Base-by-base conservation (phyloP, 1,140 invertebrate genomes). In the Nasonia longicornis region DNA sequence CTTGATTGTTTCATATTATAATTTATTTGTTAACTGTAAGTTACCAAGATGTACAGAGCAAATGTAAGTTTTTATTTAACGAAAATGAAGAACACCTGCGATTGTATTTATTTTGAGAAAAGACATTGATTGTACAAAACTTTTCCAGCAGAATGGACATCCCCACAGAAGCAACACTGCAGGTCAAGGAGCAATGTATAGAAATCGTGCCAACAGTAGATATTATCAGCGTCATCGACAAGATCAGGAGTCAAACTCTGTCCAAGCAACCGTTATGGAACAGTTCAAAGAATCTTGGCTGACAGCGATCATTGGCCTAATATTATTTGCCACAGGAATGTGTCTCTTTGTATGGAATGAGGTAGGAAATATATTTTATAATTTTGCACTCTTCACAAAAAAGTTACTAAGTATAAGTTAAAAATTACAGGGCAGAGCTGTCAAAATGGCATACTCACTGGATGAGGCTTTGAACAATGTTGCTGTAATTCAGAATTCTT, bases 311-410 rank as follows among this genome's bases (percentile, higher is more conserved):
- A 93, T 94, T 83, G 93, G 94, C 12, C 86, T 91, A 29, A 83
- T 92, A 58, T 88, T 94, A 38, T 93, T 94, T 87, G 86, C 89
- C 38, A 88, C 87, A 70, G 94, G 93, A 63, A 92, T 92, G 85
- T 92, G 88, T 77, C 87, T 95, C 7, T 88, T 95, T 69, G 94
- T 94, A 86, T 95, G 94, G 94, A 96, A 96, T 89, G 95, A 96
- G 91, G 94, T 94, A 89, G 79, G 52, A 58, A 8, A 20, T n/a
- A 7, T n/a, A 58, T 58, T 16, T 58, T n/a, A 58, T 2, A 58
- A 58, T 14, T 80, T 74, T 72, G 29, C 64, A 38, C 2, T 42
- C 29, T 35, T 16, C 35, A 72, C 31, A 73, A 16, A 83, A 83
- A 16, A 52, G 75, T 35, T 78, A 63, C 29, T 80, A 66, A 75